Percentiles rank a stretch among this genome's conserved stretches.
These are phyloP conservation scores for Alcis repandata DNA, from an alignment of 2,888 invertebrate species.

Conservation along the genomic window DNA sequence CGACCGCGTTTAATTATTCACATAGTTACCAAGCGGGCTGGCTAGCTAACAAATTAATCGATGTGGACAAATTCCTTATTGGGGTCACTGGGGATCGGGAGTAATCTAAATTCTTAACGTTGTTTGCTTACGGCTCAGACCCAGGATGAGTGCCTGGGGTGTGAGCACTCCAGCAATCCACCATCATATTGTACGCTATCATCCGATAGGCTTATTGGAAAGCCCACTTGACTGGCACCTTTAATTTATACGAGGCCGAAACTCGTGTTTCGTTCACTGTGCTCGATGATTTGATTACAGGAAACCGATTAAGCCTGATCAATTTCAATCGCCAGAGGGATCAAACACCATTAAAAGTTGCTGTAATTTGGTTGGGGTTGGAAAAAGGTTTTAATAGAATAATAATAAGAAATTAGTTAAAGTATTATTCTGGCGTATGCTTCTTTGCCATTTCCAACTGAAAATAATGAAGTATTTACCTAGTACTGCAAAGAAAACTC, in stretches of 20 bases:
- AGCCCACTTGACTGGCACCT: slow-evolving; percentile 37
- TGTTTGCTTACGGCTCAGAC: slow-evolving; percentile 45
- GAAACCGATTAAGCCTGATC: slow-evolving; percentile 26
- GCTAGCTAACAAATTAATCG: slow-evolving; percentile 58
- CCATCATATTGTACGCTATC: slow-evolving; percentile 33
- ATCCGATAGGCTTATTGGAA: slow-evolving; percentile 25
- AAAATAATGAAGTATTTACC: no score
- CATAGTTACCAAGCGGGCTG: slow-evolving; percentile 22
- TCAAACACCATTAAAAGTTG: slow-evolving; percentile 8
- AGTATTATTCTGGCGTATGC: not conserved
- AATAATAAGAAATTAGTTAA: not conserved
- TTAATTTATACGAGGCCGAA: slow-evolving; percentile 28
- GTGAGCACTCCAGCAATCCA: not conserved
- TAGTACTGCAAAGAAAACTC: no score
- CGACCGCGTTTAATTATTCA: slow-evolving; percentile 38
- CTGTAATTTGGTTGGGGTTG: slow-evolving; percentile 6
- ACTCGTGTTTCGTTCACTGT: slow-evolving; percentile 19
- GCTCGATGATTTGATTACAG: slow-evolving; percentile 22
- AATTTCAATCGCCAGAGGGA: slow-evolving; percentile 19
- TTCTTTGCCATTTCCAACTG: no score
- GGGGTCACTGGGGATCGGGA: slow-evolving; percentile 46
- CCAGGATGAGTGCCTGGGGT: slow-evolving; percentile 4
- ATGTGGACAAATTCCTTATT: slow-evolving; percentile 61
- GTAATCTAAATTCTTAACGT: slow-evolving; percentile 54
- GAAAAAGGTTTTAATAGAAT: not conserved